Conservation (phyloP, 2,797 vertebrate species). For the Silurus aristotelis region DNA sequence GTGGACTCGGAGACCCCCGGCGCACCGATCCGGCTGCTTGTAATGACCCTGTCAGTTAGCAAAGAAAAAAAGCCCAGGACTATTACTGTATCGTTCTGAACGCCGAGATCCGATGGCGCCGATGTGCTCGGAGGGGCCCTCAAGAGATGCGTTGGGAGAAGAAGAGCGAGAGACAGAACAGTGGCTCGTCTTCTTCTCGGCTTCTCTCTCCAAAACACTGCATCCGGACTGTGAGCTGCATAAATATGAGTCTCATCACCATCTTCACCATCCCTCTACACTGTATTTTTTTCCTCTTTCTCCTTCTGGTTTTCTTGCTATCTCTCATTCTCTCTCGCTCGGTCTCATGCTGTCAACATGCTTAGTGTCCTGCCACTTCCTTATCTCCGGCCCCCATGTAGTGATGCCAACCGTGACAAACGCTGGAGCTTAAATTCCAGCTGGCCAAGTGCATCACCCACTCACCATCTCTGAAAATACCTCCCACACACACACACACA, state of each 20-base stretch:
- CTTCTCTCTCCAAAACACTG: slow-evolving; percentile 43
- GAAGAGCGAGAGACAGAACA: neutral
- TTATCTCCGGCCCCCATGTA: slow-evolving; percentile 71
- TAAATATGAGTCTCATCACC: slow-evolving; percentile 51
- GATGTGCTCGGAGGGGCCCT: neutral
- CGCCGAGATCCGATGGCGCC: neutral
- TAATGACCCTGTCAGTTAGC: slow-evolving; percentile 42
- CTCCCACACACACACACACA: slow-evolving; percentile 7
- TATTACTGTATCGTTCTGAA: slow-evolving; percentile 17
- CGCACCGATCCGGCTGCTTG: slow-evolving; percentile 21
- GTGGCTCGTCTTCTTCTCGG: slow-evolving; percentile 34
- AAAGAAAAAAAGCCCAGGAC: slow-evolving; percentile 7
- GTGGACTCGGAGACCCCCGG: neutral
- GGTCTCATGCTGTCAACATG: slow-evolving; percentile 53
- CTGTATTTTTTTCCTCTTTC: slow-evolving; percentile 34
- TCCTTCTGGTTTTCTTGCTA: slow-evolving; percentile 8
- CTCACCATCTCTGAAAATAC: slow-evolving; percentile 29
- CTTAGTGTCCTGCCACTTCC: slow-evolving; percentile 62
- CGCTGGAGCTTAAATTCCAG: slow-evolving; percentile 63
- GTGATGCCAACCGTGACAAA: slow-evolving; percentile 63
- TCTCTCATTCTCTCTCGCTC: slow-evolving; percentile 18
- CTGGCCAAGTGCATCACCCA: slow-evolving; percentile 53
- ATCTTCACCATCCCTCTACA: slow-evolving; percentile 37
- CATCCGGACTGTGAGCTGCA: slow-evolving; percentile 35
- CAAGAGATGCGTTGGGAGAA: neutral